Conservation (phyloP, 1,140 invertebrate species). For the Metaphire vulgaris region DNA sequence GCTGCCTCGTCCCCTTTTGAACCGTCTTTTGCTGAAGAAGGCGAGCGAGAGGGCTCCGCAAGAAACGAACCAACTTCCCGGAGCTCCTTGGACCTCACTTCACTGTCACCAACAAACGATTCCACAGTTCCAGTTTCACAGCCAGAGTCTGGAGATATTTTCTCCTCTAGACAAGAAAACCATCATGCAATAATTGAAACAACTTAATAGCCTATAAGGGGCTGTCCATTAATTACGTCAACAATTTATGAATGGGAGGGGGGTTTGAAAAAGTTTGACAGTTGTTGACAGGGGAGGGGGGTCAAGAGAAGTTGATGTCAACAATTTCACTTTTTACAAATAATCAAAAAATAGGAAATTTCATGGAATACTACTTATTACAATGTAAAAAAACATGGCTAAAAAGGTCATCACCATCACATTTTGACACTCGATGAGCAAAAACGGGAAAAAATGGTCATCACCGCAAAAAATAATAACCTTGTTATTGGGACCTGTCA, state of each 20-base stretch:
- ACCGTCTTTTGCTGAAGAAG: background rate
- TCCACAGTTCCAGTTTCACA: background rate
- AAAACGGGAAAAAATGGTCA: too few species aligned
- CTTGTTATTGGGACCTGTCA: too few species aligned
- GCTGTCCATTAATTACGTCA: background rate
- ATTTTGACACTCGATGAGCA: too few species aligned
- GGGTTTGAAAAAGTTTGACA: too few species aligned
- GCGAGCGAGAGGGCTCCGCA: background rate
- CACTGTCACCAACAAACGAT: background rate
- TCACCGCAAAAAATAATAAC: too few species aligned
- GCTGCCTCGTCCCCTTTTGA: background rate
- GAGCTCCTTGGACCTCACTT: background rate
- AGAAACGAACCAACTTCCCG: background rate
- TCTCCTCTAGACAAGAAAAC: background rate
- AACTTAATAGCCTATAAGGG: background rate
- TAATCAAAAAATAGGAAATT: too few species aligned
- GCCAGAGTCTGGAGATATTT: background rate
- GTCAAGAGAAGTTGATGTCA: too few species aligned
- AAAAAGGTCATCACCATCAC: too few species aligned
- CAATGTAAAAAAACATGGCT: too few species aligned
- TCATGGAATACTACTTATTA: too few species aligned
- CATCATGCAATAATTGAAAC: background rate
- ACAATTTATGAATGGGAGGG: background rate
- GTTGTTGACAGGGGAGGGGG: too few species aligned
- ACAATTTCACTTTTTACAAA: too few species aligned